These are phyloP conservation scores for Momotus momota DNA, from an alignment of 2,797 vertebrate genomes.

Conservation along the genomic window DNA sequence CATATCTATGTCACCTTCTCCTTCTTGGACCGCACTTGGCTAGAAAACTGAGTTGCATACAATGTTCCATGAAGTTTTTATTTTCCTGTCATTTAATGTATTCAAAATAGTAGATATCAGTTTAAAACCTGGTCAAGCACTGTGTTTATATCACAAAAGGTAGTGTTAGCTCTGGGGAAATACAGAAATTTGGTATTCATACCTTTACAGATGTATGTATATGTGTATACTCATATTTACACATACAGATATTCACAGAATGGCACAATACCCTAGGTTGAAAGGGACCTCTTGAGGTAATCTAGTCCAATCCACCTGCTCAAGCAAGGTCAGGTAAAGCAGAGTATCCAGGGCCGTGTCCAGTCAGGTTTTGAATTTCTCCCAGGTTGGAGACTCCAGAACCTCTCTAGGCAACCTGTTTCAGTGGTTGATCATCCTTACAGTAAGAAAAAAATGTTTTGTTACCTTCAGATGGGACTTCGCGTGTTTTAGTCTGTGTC, in stretches of 20 bases:
- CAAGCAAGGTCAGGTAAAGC: no score
- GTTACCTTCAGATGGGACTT: background rate
- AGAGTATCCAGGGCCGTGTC: no score
- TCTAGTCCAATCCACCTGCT: background rate
- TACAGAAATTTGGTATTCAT: background rate
- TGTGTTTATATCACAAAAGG: background rate
- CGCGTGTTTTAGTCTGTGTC: background rate
- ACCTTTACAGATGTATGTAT: background rate
- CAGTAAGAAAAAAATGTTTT: background rate
- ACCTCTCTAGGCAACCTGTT: no score
- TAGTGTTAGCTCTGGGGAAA: background rate
- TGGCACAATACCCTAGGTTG: background rate
- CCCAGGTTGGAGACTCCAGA: no score
- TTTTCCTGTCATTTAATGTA: background rate
- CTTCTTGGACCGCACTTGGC: background rate
- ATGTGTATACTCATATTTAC: background rate
- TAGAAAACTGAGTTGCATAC: background rate
- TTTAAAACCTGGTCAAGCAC: background rate
- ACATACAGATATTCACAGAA: background rate
- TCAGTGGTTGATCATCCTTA: no score
- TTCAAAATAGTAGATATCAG: background rate
- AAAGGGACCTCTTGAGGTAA: background rate
- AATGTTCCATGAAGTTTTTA: background rate
- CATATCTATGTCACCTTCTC: background rate
- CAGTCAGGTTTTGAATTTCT: no score